Conservation (phyloP, 1,140 invertebrate species). For the Pseudachorutes palmiensis region DNA sequence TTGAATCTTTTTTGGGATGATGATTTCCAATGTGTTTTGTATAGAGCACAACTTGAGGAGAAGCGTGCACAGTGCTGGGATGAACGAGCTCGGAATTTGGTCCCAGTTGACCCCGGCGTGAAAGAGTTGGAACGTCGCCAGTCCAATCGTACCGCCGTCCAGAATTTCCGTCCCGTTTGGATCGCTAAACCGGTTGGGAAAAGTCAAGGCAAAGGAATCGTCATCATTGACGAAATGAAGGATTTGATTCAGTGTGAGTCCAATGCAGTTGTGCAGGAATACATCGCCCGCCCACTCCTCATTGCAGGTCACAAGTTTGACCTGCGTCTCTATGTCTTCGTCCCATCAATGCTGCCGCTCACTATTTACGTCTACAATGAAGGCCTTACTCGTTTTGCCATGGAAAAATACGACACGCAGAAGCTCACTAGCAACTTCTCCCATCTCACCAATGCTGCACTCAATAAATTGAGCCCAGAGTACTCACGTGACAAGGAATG, state of each 20-base stretch:
- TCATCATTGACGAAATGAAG: slow-evolving; percentile 67
- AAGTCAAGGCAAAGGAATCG: slow-evolving; percentile 74
- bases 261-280: slow-evolving; percentile 61
- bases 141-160: neutral
- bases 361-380: slow-evolving; percentile 75
- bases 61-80: neutral
- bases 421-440: slow-evolving; percentile 75
- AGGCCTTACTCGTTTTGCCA: slow-evolving; percentile 72
- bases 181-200: slow-evolving; percentile 78
- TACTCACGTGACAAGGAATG: slow-evolving; percentile 70
- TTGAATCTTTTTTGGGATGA: no score
- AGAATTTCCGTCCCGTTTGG: slow-evolving; percentile 51
- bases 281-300: slow-evolving; percentile 73
- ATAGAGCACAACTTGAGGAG: neutral
- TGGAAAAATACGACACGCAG: slow-evolving; percentile 73
- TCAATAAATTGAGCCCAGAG: slow-evolving; percentile 67
- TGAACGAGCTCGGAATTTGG: slow-evolving; percentile 6
- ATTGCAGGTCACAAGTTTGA: slow-evolving; percentile 84
- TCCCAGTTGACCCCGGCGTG: neutral
- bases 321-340: slow-evolving; percentile 72
- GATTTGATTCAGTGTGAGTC: slow-evolving; percentile 57
- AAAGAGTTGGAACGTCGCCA: neutral
- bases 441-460: slow-evolving; percentile 81
- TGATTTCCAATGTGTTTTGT: no score
- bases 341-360: slow-evolving; percentile 70